Evolutionary conservation across 2,888 invertebrate genomes (phyloP).

Genomic region (Drosophila merina): DNA sequence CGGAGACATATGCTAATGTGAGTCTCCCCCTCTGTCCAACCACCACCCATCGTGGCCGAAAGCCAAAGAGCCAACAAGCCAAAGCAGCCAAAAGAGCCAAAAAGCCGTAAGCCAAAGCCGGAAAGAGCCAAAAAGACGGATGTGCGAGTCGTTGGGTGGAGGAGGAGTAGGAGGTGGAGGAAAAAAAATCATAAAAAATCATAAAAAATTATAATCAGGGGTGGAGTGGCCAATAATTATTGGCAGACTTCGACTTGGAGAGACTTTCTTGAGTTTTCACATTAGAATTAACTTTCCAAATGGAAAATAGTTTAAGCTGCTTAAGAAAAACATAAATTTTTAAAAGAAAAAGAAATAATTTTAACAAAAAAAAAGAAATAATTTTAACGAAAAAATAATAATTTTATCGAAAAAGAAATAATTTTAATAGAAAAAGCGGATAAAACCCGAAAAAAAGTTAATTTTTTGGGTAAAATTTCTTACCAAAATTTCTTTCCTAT

Average conservation of each 20-base stretch:
- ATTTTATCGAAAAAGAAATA: background rate
- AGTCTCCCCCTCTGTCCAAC: slow-evolving; percentile 17
- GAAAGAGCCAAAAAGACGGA: slow-evolving; percentile 55
- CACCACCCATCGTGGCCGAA: slow-evolving; percentile 13
- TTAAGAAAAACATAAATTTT: too few relatives aligned
- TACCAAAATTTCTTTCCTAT: too few relatives aligned
- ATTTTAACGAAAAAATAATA: background rate
- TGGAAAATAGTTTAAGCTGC: background rate
- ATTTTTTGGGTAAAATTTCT: background rate
- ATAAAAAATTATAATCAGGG: background rate
- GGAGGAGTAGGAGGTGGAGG: background rate
- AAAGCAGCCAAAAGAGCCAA: slow-evolving; percentile 19
- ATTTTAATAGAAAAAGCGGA: background rate
- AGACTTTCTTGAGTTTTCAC: background rate
- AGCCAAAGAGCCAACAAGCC: slow-evolving; percentile 13
- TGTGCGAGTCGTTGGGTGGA: slow-evolving; percentile 11
- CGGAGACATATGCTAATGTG: slow-evolving; percentile 63
- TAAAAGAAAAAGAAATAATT: too few relatives aligned
- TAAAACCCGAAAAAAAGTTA: background rate
- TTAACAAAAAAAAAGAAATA: too few relatives aligned
- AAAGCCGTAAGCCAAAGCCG: slow-evolving; percentile 54
- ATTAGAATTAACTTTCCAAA: slow-evolving; percentile 14
- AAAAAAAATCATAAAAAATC: background rate
- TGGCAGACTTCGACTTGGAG: background rate
- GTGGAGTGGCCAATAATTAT: background rate